Conservation (phyloP, 2,888 invertebrate genomes). For the Oxystoma pomonae region DNA sequence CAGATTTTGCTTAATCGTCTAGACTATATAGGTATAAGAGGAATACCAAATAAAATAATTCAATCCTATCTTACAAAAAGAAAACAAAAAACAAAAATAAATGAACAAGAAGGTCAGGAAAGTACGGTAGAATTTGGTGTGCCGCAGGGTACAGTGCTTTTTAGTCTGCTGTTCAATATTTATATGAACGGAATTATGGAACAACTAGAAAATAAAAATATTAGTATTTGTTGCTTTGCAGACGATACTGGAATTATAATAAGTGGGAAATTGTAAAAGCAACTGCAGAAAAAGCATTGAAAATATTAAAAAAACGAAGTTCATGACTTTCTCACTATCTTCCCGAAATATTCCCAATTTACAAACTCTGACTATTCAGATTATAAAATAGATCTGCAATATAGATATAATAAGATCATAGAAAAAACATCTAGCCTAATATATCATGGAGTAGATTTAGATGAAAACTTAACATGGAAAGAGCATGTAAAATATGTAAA, state of each 20-base stretch:
- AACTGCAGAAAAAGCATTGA: background rate
- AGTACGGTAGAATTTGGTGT: slow-evolving; percentile 3
- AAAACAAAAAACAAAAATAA: slow-evolving; percentile 1
- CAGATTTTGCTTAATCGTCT: too few relatives aligned
- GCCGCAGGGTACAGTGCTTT: slow-evolving; percentile 4
- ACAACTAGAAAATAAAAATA: too few relatives aligned
- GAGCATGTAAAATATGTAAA: too few relatives aligned
- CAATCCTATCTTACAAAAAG: background rate
- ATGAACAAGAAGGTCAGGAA: slow-evolving; percentile 1
- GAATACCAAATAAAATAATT: slow-evolving; percentile 3
- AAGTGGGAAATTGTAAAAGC: background rate
- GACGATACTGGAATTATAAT: slow-evolving; percentile 1
- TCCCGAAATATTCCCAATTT: background rate
- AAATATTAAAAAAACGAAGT: slow-evolving; percentile 7
- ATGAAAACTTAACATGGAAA: too few relatives aligned
- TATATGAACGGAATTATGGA: too few relatives aligned
- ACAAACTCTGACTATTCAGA: background rate
- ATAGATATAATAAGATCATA: too few relatives aligned
- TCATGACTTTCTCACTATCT: slow-evolving; percentile 4
- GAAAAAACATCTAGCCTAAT: too few relatives aligned
- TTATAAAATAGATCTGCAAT: too few relatives aligned
- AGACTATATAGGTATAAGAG: slow-evolving; percentile 3
- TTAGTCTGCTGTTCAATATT: slow-evolving; percentile 4
- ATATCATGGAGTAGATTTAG: too few relatives aligned
- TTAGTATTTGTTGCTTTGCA: background rate